Base-by-base conservation (phyloP, 2,888 invertebrate genomes). In the Temnothorax rugatulus region DNA sequence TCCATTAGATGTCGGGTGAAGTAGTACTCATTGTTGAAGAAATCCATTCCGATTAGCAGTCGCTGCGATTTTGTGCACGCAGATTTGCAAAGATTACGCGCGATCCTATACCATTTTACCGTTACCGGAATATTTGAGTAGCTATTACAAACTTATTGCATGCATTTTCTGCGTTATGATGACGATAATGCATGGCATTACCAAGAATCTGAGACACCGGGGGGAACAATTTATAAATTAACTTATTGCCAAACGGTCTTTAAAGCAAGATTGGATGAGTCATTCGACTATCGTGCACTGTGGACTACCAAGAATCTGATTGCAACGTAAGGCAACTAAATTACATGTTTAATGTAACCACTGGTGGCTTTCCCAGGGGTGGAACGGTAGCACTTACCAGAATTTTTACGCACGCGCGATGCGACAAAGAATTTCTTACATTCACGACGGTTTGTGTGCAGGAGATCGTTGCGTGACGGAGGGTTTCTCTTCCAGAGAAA, bases 11-110 rank as follows among this genome's bases (percentile, higher is more conserved):
- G 15, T 18, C 83, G 81, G 21, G 29, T 73, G 0, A 79, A 15
- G 11, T 79, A 63, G 44, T 81, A 84, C 34, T 84, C 52, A 13
- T 71, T 68, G 63, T 69, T n/a, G 21, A 69, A 54, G n/a, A 61
- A 61, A 68, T 69, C 68, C 83, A 69, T 83, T 59, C 9, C 73
- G 59, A 81, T 61, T 38, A 47, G 0, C 4, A 9, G 8, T 21
- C 13, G 59, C 25, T 15, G 47, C 59, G 59, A 71, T 59, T 81
- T 71, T 59, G 25, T 25, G 59, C n/a, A 47, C 44, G 44, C 38
- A 47, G 44, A 59, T 71, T 79, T 25, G 34, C 47, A 34, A 44
- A 64, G 71, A 81, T 73, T 71, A 57, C 57, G 57, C 57, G 57
- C 38, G 11, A 4, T n/a, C 8, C 2, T 21, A 13, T 21, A 13